Conservation (phyloP, 2,888 invertebrate genomes). For the Volucella zonaria region DNA sequence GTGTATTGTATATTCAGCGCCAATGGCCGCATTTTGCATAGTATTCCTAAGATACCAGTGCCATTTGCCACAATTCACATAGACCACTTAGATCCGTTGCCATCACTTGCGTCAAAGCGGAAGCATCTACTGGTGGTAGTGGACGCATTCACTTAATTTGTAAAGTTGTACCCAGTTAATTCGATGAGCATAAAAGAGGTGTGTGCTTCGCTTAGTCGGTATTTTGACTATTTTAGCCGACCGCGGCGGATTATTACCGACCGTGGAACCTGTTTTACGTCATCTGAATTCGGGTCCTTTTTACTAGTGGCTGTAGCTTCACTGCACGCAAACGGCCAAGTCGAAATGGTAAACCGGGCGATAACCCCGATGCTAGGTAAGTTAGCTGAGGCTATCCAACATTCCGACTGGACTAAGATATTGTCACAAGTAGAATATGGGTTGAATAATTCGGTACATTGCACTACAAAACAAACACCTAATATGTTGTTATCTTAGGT, state of each 20-base stretch:
- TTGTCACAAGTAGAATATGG: too few relatives aligned
- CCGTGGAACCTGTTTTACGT: conserved; percentile 14
- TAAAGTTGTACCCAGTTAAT: background rate
- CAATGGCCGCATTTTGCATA: background rate
- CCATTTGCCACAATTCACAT: background rate
- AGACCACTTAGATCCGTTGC: background rate
- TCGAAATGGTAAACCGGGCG: too few relatives aligned
- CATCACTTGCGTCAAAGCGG: background rate
- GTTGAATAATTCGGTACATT: too few relatives aligned
- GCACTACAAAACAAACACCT: background rate
- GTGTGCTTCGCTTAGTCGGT: background rate
- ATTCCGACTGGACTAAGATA: too few relatives aligned
- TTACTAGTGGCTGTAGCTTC: conserved; percentile 75
- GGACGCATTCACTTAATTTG: background rate
- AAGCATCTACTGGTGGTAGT: too few relatives aligned
- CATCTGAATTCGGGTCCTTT: conserved; percentile 13
- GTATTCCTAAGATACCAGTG: background rate
- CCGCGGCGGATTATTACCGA: background rate
- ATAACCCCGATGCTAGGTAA: too few relatives aligned
- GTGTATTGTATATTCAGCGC: background rate
- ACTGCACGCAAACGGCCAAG: conserved; percentile 76
- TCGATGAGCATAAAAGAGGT: background rate
- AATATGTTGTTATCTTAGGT: background rate
- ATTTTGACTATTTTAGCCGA: background rate
- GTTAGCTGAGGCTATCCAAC: too few relatives aligned